Conservation (phyloP, 2,113 vertebrate genomes). For the Calcarius ornatus region DNA sequence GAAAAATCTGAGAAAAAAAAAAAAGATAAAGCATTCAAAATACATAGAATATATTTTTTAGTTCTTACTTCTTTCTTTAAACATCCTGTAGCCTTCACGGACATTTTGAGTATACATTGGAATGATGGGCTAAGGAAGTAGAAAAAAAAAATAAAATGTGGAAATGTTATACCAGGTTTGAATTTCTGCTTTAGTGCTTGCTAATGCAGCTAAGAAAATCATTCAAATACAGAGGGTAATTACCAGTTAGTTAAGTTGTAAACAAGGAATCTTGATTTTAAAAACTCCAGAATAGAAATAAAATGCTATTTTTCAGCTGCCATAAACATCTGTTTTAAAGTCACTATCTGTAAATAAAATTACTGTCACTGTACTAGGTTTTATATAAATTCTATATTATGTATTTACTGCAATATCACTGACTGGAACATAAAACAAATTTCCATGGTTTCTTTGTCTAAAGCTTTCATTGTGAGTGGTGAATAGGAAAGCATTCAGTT, state of each 20-base stretch:
- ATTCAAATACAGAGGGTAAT: not conserved
- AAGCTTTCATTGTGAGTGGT: not conserved
- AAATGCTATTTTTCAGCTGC: not conserved
- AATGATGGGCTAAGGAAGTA: conserved; percentile 81
- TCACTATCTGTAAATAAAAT: not conserved
- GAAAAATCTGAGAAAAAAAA: not conserved
- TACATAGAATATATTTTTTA: not conserved
- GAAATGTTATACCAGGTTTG: not conserved
- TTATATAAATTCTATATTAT: not conserved
- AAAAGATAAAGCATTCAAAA: not conserved
- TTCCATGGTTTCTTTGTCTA: not conserved
- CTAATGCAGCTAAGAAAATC: not conserved
- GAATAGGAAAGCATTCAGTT: not conserved
- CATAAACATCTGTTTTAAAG: not conserved
- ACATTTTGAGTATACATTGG: conserved; percentile 92
- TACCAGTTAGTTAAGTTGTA: not conserved
- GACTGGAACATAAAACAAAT: not conserved
- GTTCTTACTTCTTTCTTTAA: conserved; percentile 85
- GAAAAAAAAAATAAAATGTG: not conserved
- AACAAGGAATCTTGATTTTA: not conserved
- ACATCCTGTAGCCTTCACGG: conserved; percentile 84
- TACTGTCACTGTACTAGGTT: not conserved
- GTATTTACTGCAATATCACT: not conserved
- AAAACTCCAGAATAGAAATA: not conserved
- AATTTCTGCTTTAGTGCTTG: not conserved